A percentile compares a stretch with the other conserved stretches of the same genome.
phyloP scores from a whole-genome alignment of 2,888 invertebrate genomes.

The Limenitis camilla region DNA sequence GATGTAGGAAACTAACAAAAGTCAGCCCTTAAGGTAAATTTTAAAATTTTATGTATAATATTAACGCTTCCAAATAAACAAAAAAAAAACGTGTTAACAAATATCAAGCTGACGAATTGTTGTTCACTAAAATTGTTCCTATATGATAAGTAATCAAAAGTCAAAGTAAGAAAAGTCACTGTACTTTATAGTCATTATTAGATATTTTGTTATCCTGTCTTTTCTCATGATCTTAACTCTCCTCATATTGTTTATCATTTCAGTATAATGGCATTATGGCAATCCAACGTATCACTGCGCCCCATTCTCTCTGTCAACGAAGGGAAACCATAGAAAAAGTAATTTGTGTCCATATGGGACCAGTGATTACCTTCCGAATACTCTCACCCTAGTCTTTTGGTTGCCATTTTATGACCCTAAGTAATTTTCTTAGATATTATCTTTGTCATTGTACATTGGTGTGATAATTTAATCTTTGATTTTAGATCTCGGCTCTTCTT shows the following conservation, averaged over 20 bases:
- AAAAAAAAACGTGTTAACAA: no score
- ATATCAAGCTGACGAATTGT: no score
- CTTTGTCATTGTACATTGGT: slow-evolving; percentile 38
- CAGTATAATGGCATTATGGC: slow-evolving; percentile 25
- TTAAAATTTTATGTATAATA: no score
- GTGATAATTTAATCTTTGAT: slow-evolving; percentile 19
- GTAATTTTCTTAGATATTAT: slow-evolving; percentile 57
- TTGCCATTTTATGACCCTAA: slow-evolving; percentile 45
- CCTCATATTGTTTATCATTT: slow-evolving; percentile 32
- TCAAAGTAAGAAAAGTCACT: no score
- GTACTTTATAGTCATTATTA: no score
- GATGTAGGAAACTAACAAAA: no score
- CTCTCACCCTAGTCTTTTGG: slow-evolving; percentile 59
- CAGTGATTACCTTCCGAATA: slow-evolving; percentile 68
- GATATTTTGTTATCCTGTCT: no score
- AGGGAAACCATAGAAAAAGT: slow-evolving; percentile 61
- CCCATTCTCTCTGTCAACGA: slow-evolving; percentile 64
- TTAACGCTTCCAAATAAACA: no score
- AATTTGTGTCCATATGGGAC: slow-evolving; percentile 73
- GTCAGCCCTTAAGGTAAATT: no score
- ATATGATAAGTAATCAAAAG: no score
- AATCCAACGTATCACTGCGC: slow-evolving; percentile 32
- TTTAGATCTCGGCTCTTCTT: no score
- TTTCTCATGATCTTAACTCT: background rate
- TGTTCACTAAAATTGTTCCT: no score